Conservation (phyloP, 2,113 vertebrate genomes). For the Thamnaconus septentrionalis region DNA sequence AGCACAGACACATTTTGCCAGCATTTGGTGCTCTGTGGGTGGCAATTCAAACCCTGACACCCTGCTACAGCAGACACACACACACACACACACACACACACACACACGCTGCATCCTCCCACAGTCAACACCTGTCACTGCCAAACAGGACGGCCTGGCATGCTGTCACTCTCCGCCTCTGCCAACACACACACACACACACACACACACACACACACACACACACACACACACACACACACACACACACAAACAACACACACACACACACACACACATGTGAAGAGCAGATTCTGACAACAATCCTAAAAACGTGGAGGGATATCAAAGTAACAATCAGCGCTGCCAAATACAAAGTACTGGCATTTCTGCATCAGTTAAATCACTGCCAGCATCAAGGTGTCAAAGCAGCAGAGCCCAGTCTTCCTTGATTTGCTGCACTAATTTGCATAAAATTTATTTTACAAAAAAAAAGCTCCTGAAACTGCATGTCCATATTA, state of each 20-base stretch:
- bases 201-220: not conserved
- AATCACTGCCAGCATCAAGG: conserved; percentile 36
- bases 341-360: conserved; percentile 48
- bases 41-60: conserved; percentile 33
- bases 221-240: not conserved
- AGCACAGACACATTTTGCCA: conserved; percentile 30
- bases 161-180: conserved; percentile 59
- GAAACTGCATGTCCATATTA: not conserved
- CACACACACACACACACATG: conserved; percentile 44
- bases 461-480: not conserved
- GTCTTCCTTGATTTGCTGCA: too few species aligned
- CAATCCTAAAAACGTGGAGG: conserved; percentile 29
- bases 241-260: not conserved
- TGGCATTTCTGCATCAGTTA: conserved; percentile 1
- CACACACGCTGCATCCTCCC: conserved; percentile 52
- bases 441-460: too few species aligned
- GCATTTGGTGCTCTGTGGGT: conserved; percentile 58
- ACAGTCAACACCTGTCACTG: conserved; percentile 60
- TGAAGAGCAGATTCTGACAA: conserved; percentile 40
- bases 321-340: conserved; percentile 17
- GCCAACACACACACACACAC: conserved; percentile 38
- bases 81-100: conserved; percentile 22
- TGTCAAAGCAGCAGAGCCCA: conserved; percentile 4
- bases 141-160: conserved; percentile 57
- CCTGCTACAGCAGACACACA: conserved; percentile 9